A percentile compares a stretch with the other conserved stretches of the same genome.
Conservation (phyloP, 2,113 vertebrate genomes). For the Tenebrosternarchus preto region DNA sequence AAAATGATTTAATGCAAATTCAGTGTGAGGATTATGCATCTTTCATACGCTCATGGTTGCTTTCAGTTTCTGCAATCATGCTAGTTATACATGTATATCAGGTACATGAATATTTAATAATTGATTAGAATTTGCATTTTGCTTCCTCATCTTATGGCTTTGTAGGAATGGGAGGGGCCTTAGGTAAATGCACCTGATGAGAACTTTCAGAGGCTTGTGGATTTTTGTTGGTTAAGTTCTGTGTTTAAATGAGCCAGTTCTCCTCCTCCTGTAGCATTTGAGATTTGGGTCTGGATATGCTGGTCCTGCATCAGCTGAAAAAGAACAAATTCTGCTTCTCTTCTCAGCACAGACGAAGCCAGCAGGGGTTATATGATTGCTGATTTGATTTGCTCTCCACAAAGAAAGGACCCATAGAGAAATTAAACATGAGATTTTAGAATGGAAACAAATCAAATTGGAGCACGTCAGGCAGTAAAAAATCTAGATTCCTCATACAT, state of each 20-base stretch:
- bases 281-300: background rate
- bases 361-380: background rate
- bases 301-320: background rate
- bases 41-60: background rate
- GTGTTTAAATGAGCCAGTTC: background rate
- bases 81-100: background rate
- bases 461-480: background rate
- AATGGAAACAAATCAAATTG: slow-evolving; percentile 10
- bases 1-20: background rate
- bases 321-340: background rate
- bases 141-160: too few relatives aligned
- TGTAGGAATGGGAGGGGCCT: too few relatives aligned
- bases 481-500: background rate
- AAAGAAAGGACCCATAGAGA: slow-evolving; percentile 15
- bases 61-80: slow-evolving; percentile 1
- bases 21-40: background rate
- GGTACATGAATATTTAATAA: background rate
- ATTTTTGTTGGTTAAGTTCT: background rate
- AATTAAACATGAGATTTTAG: background rate
- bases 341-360: background rate
- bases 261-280: background rate
- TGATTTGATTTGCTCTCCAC: background rate
- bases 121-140: too few relatives aligned
- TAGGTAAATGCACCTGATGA: too few relatives aligned
- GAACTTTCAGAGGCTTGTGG: too few relatives aligned